Evolutionary conservation across 2,888 invertebrate species (phyloP).

Genomic region (Nomada ruficornis): DNA sequence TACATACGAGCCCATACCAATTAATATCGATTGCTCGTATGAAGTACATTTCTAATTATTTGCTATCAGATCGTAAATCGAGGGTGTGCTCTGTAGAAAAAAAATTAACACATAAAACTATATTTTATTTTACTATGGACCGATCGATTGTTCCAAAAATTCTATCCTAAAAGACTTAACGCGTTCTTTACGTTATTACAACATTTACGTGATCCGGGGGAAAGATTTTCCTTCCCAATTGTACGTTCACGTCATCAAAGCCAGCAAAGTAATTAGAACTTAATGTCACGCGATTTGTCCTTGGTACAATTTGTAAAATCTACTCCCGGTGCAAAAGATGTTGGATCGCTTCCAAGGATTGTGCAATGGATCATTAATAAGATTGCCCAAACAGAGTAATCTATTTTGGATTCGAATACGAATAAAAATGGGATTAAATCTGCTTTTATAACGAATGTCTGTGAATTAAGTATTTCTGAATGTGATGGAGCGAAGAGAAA

Average conservation of each 20-base stretch:
- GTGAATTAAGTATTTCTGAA: slow-evolving; percentile 1
- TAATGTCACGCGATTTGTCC: slow-evolving; percentile 13
- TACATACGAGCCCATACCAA: too few species aligned
- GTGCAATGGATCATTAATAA: slow-evolving; percentile 1
- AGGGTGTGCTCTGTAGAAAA: too few species aligned
- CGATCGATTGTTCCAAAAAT: not conserved
- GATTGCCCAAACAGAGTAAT: slow-evolving; percentile 11
- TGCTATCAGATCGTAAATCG: too few species aligned
- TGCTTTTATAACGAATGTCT: slow-evolving; percentile 20
- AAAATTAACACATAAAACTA: not conserved
- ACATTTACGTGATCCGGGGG: not conserved
- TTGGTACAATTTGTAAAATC: not conserved
- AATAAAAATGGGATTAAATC: slow-evolving; percentile 8
- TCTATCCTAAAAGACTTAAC: not conserved
- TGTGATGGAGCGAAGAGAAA: not conserved
- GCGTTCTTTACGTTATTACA: not conserved
- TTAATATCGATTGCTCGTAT: too few species aligned
- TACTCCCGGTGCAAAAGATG: not conserved
- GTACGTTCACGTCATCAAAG: not conserved
- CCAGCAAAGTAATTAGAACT: not conserved
- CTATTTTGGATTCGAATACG: slow-evolving; percentile 5
- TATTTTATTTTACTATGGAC: not conserved
- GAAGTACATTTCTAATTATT: too few species aligned
- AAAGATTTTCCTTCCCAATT: not conserved
- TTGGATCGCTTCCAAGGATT: slow-evolving; percentile 32